Evolutionary conservation across 2,797 vertebrate species (phyloP).

Genomic region (Halcyon badia): DNA sequence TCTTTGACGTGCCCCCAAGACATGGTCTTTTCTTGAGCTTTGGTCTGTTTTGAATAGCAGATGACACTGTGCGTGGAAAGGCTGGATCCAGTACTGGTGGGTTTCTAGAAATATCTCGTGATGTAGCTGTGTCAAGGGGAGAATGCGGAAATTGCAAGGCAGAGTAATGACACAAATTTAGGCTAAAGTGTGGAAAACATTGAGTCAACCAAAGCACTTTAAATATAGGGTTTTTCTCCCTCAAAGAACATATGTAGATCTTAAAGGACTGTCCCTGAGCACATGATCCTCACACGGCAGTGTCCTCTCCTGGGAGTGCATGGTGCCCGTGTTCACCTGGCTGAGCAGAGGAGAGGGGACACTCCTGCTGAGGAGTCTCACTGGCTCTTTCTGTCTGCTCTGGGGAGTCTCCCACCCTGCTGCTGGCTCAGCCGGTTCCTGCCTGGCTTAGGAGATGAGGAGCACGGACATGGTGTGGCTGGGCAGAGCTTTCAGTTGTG

Average conservation of each 20-base stretch:
- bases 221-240: not conserved
- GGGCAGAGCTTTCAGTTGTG: not conserved
- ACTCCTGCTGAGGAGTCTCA: not conserved
- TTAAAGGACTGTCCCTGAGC: not conserved
- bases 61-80: not conserved
- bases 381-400: not conserved
- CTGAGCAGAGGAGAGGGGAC: not conserved
- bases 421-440: not conserved
- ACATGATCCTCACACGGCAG: not conserved
- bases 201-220: not conserved
- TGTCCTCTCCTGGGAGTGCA: not conserved
- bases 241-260: not conserved
- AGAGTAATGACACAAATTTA: not conserved
- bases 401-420: not conserved
- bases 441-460: not conserved
- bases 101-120: conserved; percentile 2
- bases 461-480: not conserved
- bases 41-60: not conserved
- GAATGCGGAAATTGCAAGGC: not conserved
- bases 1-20: not conserved
- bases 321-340: not conserved
- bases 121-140: not conserved
- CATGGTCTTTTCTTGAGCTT: not conserved
- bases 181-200: not conserved
- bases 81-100: not conserved